Conservation (phyloP, 2,888 invertebrate genomes). For the Campoplex nolae region DNA sequence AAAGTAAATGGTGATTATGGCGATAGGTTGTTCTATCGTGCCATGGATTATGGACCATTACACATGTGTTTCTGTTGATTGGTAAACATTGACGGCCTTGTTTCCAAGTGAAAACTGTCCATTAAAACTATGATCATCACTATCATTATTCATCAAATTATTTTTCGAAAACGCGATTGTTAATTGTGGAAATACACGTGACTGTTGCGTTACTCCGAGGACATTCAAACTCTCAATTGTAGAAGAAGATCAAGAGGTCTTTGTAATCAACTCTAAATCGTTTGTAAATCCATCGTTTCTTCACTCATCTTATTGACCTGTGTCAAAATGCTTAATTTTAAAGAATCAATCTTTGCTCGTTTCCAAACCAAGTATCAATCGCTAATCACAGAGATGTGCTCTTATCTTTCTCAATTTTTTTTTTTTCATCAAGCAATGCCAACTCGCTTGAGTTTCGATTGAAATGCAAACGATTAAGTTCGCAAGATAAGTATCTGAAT, state of each 20-base stretch:
- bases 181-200: not conserved
- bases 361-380: not conserved
- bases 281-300: not conserved
- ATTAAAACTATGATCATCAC: slow-evolving; percentile 13
- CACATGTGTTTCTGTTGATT: slow-evolving; percentile 10
- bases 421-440: not conserved
- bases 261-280: not conserved
- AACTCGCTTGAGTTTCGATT: not conserved
- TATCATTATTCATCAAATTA: not conserved
- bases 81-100: slow-evolving; percentile 10
- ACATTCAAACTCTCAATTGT: not conserved
- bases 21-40: not conserved
- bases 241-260: not conserved
- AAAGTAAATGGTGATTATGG: slow-evolving; percentile 33
- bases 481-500: not conserved
- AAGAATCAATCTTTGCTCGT: too few relatives aligned
- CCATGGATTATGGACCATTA: slow-evolving; percentile 21
- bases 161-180: not conserved
- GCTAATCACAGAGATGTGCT: not conserved
- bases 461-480: not conserved
- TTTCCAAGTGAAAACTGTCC: not conserved
- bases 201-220: not conserved
- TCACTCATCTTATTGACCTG: not conserved
- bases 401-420: not conserved
- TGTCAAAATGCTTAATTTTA: not conserved